phyloP scores from a whole-genome alignment of 2,113 vertebrate species.

The Tenrec ecaudatus region DNA sequence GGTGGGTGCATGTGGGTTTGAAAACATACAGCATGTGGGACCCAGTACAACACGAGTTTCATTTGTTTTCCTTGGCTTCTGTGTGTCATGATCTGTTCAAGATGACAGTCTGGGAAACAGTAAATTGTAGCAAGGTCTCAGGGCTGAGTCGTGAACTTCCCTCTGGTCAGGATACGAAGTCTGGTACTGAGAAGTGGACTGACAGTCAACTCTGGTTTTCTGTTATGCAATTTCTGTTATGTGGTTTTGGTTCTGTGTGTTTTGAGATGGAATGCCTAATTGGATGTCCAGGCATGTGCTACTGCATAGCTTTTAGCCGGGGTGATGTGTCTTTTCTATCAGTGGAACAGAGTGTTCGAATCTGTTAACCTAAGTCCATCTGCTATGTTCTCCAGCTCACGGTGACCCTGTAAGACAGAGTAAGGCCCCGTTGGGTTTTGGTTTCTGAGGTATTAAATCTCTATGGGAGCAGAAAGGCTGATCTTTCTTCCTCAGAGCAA shows the following conservation, averaged over 20 bases:
- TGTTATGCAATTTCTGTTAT: slow-evolving; percentile 53
- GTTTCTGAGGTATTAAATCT: too few relatives aligned
- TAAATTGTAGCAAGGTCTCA: slow-evolving; percentile 83
- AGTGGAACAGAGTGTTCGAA: neutral
- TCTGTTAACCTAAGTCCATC: neutral
- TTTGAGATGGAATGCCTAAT: slow-evolving; percentile 74
- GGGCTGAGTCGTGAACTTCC: slow-evolving; percentile 81
- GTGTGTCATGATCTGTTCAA: slow-evolving; percentile 88
- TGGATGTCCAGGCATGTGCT: neutral
- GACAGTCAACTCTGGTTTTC: slow-evolving; percentile 66
- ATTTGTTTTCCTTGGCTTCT: slow-evolving; percentile 91
- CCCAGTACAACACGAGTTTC: slow-evolving; percentile 86
- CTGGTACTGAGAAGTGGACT: slow-evolving; percentile 73
- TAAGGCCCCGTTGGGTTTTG: too few relatives aligned
- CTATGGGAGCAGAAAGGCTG: too few relatives aligned
- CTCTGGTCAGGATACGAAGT: slow-evolving; percentile 77
- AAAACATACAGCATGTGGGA: slow-evolving; percentile 87
- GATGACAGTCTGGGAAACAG: slow-evolving; percentile 86
- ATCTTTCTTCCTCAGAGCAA: too few relatives aligned
- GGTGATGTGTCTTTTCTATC: neutral
- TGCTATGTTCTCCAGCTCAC: too few relatives aligned
- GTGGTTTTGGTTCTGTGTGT: slow-evolving; percentile 75
- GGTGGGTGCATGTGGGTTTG: slow-evolving; percentile 85
- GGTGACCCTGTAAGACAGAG: too few relatives aligned
- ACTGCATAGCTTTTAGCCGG: neutral